Conservation (phyloP, 2,888 invertebrate species). For the Xestobium rufovillosum region DNA sequence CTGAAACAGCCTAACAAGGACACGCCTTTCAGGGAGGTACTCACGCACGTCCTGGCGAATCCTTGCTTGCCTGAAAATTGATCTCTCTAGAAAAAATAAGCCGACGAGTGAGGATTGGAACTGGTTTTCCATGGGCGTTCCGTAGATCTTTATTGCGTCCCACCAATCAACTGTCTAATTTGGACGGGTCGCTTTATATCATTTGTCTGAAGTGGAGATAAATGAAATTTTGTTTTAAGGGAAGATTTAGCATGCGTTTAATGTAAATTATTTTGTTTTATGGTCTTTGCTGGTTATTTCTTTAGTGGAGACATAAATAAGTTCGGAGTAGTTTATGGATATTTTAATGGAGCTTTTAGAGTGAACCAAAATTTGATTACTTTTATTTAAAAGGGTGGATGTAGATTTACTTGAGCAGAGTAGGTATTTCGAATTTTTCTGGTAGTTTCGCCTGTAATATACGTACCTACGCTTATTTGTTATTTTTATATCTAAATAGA, state of each 20-base stretch:
- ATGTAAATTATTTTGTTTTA: conserved; percentile 43
- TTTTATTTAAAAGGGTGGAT: too few species aligned
- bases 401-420: too few species aligned
- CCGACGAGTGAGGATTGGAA: conserved; percentile 6
- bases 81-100: conserved; percentile 31
- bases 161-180: conserved; percentile 38
- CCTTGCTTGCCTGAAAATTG: conserved; percentile 22
- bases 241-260: conserved; percentile 43
- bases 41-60: conserved; percentile 25
- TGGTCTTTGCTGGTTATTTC: conserved; percentile 24
- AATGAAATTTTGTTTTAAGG: conserved; percentile 44
- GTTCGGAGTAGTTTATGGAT: conserved; percentile 34
- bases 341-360: too few species aligned
- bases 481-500: too few species aligned
- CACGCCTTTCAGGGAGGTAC: conserved; percentile 26
- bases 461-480: too few species aligned
- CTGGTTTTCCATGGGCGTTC: conserved; percentile 14
- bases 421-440: too few species aligned
- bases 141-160: conserved; percentile 26
- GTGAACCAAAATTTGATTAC: too few species aligned
- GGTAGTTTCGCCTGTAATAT: too few species aligned
- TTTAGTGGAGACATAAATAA: conserved; percentile 30
- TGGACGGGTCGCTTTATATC: conserved; percentile 34
- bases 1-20: conserved; percentile 28
- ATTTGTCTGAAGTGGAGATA: conserved; percentile 40